These are phyloP conservation scores for Drosophila anomalata DNA, from an alignment of 2,888 invertebrate species.

Conservation along the genomic window DNA sequence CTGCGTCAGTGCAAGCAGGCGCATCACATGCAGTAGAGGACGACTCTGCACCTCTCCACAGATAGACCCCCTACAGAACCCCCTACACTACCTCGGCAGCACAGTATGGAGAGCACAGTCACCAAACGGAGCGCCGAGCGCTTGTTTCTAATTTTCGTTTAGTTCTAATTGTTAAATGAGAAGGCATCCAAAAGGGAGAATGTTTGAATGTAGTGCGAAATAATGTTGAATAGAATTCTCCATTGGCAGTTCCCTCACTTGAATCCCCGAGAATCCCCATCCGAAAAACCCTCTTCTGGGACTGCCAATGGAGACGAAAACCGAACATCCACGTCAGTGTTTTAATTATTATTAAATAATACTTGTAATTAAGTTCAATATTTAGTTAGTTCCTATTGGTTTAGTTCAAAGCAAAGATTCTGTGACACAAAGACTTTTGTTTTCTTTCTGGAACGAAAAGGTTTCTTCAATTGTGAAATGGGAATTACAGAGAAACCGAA, in stretches of 20 bases:
- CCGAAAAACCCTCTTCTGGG: conserved; percentile 5
- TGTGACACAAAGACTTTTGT: not conserved
- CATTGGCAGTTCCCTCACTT: conserved; percentile 22
- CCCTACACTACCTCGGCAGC: conserved; percentile 4
- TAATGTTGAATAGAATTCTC: conserved; percentile 41
- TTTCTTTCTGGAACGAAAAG: conserved; percentile 6
- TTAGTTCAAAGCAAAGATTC: not conserved
- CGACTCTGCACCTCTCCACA: not conserved
- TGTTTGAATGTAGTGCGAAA: conserved; percentile 37
- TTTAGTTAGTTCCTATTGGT: not conserved
- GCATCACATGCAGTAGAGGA: conserved; percentile 87
- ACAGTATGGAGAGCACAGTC: not conserved
- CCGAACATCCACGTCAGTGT: conserved; percentile 7
- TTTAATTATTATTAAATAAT: not conserved
- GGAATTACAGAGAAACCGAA: not conserved
- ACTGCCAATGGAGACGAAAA: conserved; percentile 27
- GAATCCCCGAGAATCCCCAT: not conserved
- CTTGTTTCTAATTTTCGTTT: conserved; percentile 40
- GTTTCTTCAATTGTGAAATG: conserved; percentile 31
- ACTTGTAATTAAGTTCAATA: too few relatives aligned
- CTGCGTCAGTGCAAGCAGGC: conserved; percentile 96
- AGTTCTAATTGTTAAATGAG: conserved; percentile 58
- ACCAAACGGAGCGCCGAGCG: not conserved
- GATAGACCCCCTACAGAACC: conserved; percentile 1
- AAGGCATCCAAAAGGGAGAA: conserved; percentile 41